A percentile compares a stretch with the other conserved stretches of the same genome.
Conservation (phyloP, 2,113 vertebrate genomes). For the Tupaia chinensis region DNA sequence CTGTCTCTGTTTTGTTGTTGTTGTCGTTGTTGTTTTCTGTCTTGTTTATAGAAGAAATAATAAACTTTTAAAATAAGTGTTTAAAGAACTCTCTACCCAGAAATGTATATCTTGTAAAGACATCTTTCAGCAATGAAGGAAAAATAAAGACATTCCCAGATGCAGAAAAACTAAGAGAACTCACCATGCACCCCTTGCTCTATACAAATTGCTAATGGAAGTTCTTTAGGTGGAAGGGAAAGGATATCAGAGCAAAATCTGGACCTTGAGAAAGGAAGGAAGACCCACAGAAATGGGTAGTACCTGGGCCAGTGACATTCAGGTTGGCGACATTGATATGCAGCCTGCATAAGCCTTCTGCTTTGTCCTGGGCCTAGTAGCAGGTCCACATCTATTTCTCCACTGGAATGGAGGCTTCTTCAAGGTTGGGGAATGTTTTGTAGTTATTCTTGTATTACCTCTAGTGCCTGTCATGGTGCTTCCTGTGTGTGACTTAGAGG, state of each 20-base stretch:
- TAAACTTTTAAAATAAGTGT: no score
- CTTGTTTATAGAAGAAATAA: no score
- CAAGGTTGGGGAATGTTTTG: neutral
- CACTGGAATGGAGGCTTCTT: neutral
- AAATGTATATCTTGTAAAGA: neutral
- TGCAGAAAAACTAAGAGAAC: neutral
- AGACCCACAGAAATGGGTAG: neutral
- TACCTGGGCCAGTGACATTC: no score
- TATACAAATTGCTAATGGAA: neutral
- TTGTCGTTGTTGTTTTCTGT: no score
- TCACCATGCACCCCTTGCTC: neutral
- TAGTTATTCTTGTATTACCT: neutral
- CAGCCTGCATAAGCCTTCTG: neutral
- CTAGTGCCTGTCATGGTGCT: neutral
- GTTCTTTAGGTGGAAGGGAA: neutral
- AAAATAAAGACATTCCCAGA: neutral
- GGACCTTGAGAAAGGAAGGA: neutral
- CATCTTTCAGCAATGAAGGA: neutral
- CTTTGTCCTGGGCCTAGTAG: neutral
- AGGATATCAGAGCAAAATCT: neutral
- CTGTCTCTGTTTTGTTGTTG: no score
- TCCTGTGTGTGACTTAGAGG: neutral
- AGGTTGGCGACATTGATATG: neutral
- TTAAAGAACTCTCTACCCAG: neutral
- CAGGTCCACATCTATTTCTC: neutral